Evolutionary conservation across 2,888 invertebrate genomes (phyloP).

Genomic region (Nasonia oneida): DNA sequence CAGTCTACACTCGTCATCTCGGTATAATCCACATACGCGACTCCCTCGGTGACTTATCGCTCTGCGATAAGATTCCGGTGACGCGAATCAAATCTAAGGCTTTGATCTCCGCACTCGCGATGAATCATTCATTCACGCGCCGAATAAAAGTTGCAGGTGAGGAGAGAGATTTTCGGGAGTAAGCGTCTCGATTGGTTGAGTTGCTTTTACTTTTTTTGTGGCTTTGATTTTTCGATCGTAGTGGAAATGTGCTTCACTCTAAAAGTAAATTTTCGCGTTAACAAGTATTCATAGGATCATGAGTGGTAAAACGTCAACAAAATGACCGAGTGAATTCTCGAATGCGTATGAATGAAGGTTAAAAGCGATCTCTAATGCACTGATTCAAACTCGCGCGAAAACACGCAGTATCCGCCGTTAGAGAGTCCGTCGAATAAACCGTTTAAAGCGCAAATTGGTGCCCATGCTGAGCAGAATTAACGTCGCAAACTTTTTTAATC

Average conservation of each 20-base stretch:
- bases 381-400: not conserved
- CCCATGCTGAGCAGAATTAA: not conserved
- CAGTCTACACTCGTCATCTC: not conserved
- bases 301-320: not conserved
- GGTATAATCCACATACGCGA: not conserved
- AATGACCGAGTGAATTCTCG: not conserved
- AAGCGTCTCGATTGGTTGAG: not conserved
- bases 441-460: slow-evolving; percentile 14
- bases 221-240: too few relatives aligned
- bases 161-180: not conserved
- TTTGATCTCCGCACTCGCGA: not conserved
- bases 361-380: not conserved
- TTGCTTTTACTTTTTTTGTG: not conserved
- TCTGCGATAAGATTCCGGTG: not conserved
- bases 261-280: too few relatives aligned
- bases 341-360: not conserved
- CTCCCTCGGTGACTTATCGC: not conserved
- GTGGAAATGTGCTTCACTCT: too few relatives aligned
- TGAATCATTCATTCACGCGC: not conserved
- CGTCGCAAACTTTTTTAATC: slow-evolving; percentile 22
- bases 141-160: not conserved
- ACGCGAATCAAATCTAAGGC: not conserved
- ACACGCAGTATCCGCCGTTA: not conserved
- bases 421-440: not conserved
- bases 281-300: not conserved